These are phyloP conservation scores for Microtus richardsoni DNA, from an alignment of 2,113 vertebrate species.

Conservation along the genomic window DNA sequence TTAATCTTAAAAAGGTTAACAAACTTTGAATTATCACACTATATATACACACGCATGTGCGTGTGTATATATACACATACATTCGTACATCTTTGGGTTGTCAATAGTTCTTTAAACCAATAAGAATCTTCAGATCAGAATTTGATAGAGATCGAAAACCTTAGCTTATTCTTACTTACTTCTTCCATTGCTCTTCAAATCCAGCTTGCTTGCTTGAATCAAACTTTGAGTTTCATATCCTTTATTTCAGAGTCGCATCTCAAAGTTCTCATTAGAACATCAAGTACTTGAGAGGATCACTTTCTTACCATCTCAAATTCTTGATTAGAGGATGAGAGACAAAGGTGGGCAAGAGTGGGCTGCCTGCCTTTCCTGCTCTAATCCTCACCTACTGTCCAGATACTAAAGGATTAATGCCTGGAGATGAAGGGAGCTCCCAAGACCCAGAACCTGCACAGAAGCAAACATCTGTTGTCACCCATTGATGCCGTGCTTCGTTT, in stretches of 20 bases:
- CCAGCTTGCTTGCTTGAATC: not conserved
- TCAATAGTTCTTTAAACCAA: not conserved
- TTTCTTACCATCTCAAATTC: not conserved
- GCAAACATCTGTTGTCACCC: not conserved
- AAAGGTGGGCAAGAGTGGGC: not conserved
- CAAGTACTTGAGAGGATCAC: not conserved
- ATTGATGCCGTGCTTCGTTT: not conserved
- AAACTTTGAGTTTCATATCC: not conserved
- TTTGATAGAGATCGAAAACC: not conserved
- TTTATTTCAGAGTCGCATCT: constrained; percentile 9
- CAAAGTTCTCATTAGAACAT: not conserved
- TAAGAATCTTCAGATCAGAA: not conserved
- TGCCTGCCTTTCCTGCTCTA: not conserved
- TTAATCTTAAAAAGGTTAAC: not conserved
- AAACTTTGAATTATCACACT: not conserved
- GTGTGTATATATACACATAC: not conserved
- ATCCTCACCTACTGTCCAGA: not conserved
- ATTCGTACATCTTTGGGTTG: not conserved
- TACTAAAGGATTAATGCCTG: not conserved
- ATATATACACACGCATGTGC: not conserved
- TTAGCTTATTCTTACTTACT: not conserved
- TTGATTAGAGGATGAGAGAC: not conserved
- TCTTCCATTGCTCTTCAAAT: not conserved
- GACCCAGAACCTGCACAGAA: not conserved
- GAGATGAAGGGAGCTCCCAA: not conserved